Evolutionary conservation across 2,797 vertebrate genomes (phyloP), one percentile per base, ranked within the genome.

Genomic region (Australoheros facetus): DNA sequence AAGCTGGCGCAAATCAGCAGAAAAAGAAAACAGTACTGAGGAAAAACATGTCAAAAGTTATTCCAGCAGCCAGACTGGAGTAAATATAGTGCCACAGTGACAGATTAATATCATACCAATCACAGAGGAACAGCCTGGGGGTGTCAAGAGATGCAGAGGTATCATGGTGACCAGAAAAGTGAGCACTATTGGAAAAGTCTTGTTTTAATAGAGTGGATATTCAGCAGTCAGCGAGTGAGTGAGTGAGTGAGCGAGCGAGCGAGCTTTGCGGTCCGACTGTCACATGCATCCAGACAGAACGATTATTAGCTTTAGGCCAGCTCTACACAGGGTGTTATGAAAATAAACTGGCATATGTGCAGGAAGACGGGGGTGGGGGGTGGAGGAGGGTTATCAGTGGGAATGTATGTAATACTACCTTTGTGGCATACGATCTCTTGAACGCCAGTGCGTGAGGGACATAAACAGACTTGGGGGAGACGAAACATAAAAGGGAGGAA

Each of bases 361-460:
- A 82, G 59, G 71, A 56, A 60, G 62, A 37, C 7, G 80, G 19
- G 53, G 5, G 30, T 8, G 8, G 7, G 7, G 32, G 34, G 32
- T 34, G 26, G 21, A 55, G 54, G 13, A 78, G 48, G 73, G 91
- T 81, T 93, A 71, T 94, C 85, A 90, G 90, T 69, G 91, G 92
- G 84, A 95, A 95, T 74, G 51, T 86, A 83, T 89, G 93, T 87
- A 93, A 98, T 96, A 96, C 97, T 99, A 99, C 98, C 98, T 99
- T 99, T 92, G 97, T 95, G 96, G 96, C 96, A 73, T 96, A 97
- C 82, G 97, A 97, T 96, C 97, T 98, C 97, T 97, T 97, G 97
- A 98, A 98, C 94, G 97, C 98, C 98, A 98, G 95, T 93, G 97
- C 97, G 88, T 98, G 98, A 95, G 98, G 98, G 90, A 99, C 96